phyloP scores from a whole-genome alignment of 2,888 invertebrate genomes.

The Mimachlamys varia region DNA sequence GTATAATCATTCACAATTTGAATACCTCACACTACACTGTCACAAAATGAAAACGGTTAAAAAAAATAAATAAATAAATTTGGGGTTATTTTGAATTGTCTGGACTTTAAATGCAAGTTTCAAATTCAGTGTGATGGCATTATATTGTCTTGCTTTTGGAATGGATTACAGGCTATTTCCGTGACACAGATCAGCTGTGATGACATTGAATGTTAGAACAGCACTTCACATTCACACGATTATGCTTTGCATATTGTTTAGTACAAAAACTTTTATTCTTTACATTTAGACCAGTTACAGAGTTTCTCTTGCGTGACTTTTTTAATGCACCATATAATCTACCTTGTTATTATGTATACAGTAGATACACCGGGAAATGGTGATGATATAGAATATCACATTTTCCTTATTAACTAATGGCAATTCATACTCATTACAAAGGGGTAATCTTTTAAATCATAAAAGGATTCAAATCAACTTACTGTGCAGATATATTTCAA shows the following conservation, averaged over 20 bases:
- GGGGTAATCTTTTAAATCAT: neutral
- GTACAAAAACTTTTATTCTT: neutral
- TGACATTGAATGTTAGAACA: neutral
- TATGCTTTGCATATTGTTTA: conserved; percentile 32
- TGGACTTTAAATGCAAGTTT: neutral
- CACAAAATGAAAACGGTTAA: neutral
- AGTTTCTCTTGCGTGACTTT: neutral
- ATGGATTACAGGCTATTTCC: neutral
- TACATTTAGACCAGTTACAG: conserved; percentile 3
- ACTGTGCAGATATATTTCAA: neutral
- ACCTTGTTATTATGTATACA: neutral
- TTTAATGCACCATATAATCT: conserved; percentile 15
- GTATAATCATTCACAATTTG: neutral
- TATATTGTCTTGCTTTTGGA: neutral
- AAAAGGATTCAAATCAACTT: neutral
- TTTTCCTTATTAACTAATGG: neutral
- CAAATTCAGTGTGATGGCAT: neutral
- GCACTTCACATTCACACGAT: neutral
- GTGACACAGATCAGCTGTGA: neutral
- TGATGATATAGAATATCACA: neutral
- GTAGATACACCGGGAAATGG: neutral
- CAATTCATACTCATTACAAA: neutral
- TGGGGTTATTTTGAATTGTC: neutral
- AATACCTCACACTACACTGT: neutral
- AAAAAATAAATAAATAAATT: neutral